Conservation (phyloP, 2,113 vertebrate species). For the Oxygymnocypris stewartii region DNA sequence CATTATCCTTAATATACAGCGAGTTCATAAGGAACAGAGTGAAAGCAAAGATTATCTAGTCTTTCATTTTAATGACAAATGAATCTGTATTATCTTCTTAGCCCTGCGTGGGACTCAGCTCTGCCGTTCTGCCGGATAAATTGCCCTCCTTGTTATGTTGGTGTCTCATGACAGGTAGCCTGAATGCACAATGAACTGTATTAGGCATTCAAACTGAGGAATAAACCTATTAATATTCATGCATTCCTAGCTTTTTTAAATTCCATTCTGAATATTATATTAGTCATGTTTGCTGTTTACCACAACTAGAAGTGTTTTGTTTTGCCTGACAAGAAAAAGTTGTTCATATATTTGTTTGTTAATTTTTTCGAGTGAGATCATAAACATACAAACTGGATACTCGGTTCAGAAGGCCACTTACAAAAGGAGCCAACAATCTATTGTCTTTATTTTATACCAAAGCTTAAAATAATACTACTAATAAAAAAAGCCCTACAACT, state of each 20-base stretch:
- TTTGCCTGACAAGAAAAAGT: conserved; percentile 29
- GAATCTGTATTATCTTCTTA: conserved; percentile 28
- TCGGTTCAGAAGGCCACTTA: conserved; percentile 9
- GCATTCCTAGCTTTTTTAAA: background rate
- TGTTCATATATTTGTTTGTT: conserved; percentile 40
- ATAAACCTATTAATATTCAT: conserved; percentile 50
- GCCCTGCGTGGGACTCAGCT: conserved; percentile 22
- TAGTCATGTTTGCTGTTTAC: conserved; percentile 39
- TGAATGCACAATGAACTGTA: conserved; percentile 33
- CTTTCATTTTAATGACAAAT: conserved; percentile 22
- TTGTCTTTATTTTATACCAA: background rate
- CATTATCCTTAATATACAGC: conserved; percentile 10
- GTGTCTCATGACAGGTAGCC: conserved; percentile 38
- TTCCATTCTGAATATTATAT: conserved; percentile 39
- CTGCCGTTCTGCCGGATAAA: conserved; percentile 9
- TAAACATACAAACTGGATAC: conserved; percentile 12
- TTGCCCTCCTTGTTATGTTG: conserved; percentile 24
- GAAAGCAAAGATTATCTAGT: background rate
- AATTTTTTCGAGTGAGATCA: conserved; percentile 24
- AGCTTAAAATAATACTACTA: conserved; percentile 46
- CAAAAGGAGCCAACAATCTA: background rate
- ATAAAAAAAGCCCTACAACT: conserved; percentile 34
- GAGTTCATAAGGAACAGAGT: background rate
- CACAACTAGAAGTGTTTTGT: conserved; percentile 15
- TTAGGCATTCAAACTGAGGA: conserved; percentile 42